Evolutionary conservation across 1,140 invertebrate species (phyloP).

Genomic region (Spodoptera litura): DNA sequence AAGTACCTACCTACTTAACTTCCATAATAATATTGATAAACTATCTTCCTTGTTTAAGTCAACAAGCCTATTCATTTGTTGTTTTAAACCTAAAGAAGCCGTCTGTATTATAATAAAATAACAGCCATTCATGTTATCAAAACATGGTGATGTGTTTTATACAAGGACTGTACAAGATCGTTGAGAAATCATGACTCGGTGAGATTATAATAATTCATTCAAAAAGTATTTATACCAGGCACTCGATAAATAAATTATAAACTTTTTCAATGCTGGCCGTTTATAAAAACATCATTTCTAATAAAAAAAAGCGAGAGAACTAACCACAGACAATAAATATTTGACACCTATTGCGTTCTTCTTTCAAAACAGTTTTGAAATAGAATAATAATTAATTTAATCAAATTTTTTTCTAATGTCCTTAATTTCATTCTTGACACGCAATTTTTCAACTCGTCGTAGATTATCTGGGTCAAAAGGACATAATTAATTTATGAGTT

Average conservation of each 20-base stretch:
- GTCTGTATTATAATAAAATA: not conserved
- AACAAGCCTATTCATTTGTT: constrained; percentile 1
- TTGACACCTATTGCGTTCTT: too few relatives aligned
- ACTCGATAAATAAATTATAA: too few relatives aligned
- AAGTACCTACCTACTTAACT: not conserved
- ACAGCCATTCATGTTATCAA: not conserved
- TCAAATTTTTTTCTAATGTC: too few relatives aligned
- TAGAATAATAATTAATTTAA: too few relatives aligned
- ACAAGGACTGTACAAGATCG: not conserved
- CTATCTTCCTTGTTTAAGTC: constrained; percentile 22
- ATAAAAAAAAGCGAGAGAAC: too few relatives aligned
- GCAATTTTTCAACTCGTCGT: constrained; percentile 4
- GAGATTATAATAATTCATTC: too few relatives aligned
- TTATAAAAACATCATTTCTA: too few relatives aligned
- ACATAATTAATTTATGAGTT: not conserved
- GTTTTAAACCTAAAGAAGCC: not conserved
- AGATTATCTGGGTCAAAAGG: constrained; percentile 13
- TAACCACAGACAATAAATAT: too few relatives aligned
- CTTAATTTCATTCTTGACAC: not conserved
- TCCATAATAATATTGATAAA: constrained; percentile 3
- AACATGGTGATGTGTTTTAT: constrained; percentile 1
- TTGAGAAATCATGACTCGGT: not conserved
- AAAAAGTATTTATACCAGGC: too few relatives aligned
- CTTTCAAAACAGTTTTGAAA: too few relatives aligned
- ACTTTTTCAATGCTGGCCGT: too few relatives aligned